A percentile compares a stretch with the other conserved stretches of the same genome.
phyloP scores from a whole-genome alignment of 2,113 vertebrate species.

The Ginglymostoma cirratum region DNA sequence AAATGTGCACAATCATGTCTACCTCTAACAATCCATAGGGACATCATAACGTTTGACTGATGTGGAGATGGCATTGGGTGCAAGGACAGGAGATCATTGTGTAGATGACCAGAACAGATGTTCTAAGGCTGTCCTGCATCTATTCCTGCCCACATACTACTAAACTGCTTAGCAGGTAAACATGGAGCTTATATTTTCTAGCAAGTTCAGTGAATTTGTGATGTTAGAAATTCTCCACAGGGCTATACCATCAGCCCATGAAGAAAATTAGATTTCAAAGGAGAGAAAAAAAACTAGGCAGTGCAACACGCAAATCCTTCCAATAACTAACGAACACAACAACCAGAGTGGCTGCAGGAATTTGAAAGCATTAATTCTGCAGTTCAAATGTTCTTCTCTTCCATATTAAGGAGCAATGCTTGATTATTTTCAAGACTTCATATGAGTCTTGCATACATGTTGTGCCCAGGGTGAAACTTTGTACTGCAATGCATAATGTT shows the following conservation, averaged over 20 bases:
- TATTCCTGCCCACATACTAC: not conserved
- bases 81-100: not conserved
- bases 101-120: not conserved
- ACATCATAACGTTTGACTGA: not conserved
- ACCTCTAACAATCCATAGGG: no score
- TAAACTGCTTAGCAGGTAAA: not conserved
- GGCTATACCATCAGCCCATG: not conserved
- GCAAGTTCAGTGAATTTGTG: not conserved
- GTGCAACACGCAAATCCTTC: not conserved
- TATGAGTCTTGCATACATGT: not conserved
- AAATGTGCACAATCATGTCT: no score
- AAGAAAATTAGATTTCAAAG: not conserved
- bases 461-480: not conserved
- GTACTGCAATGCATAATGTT: not conserved
- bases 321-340: not conserved
- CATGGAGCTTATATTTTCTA: not conserved
- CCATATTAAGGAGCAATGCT: not conserved
- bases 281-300: not conserved
- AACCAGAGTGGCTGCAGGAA: not conserved
- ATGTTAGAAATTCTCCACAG: not conserved
- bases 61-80: not conserved
- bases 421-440: not conserved
- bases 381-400: not conserved
- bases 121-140: not conserved
- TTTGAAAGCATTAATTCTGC: not conserved